phyloP scores from a whole-genome alignment of 2,888 invertebrate genomes.

The Autographa gamma region DNA sequence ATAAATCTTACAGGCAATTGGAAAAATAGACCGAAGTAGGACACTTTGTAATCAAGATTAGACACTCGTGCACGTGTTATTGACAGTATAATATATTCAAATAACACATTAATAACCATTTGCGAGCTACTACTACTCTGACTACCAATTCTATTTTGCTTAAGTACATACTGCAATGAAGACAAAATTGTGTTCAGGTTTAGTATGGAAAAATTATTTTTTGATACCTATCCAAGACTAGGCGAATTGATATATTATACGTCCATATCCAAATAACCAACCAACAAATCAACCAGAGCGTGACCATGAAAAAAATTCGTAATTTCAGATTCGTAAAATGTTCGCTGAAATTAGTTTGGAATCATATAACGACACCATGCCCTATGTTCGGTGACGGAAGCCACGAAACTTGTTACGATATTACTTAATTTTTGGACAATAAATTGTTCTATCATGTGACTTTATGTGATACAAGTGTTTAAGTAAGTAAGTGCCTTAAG shows the following conservation, averaged over 20 bases:
- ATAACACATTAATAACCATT: no score
- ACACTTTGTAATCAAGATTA: no score
- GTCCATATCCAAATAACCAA: background rate
- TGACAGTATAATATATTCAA: no score
- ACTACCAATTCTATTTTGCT: no score
- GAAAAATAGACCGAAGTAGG: background rate
- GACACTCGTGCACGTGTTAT: no score
- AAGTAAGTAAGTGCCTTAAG: conserved; percentile 53
- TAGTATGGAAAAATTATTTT: background rate
- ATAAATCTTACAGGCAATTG: background rate
- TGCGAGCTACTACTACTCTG: no score
- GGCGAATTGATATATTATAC: background rate
- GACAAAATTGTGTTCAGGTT: background rate
- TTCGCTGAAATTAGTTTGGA: conserved; percentile 66
- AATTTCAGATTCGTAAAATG: conserved; percentile 78
- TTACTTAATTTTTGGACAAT: conserved; percentile 71
- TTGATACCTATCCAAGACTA: background rate
- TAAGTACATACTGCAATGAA: background rate
- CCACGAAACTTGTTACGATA: conserved; percentile 71
- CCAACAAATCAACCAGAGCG: conserved; percentile 47
- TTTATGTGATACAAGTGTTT: conserved; percentile 70
- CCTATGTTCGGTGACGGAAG: conserved; percentile 76
- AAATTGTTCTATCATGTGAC: conserved; percentile 78
- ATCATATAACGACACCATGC: conserved; percentile 66
- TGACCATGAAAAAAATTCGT: conserved; percentile 57